phyloP scores from a whole-genome alignment of 2,888 invertebrate species.

The Xylota sylvarum region DNA sequence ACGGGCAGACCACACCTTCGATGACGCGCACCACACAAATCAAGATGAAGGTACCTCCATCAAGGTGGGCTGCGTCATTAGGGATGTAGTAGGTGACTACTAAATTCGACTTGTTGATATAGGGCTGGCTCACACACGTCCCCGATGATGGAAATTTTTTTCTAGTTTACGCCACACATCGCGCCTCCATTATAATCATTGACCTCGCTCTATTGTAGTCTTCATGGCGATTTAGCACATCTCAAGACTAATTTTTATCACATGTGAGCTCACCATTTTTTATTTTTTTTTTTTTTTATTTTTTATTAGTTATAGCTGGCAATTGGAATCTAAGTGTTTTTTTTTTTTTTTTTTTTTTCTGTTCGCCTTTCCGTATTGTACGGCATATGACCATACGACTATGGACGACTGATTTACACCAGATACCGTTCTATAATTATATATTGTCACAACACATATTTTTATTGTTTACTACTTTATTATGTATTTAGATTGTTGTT shows the following conservation, averaged over 20 bases:
- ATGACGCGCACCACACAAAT: slow-evolving; percentile 6
- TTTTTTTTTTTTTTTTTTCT: too few species aligned
- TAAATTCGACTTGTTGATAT: slow-evolving; percentile 10
- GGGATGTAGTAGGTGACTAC: background rate
- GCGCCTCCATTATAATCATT: background rate
- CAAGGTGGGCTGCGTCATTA: background rate
- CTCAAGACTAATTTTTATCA: background rate
- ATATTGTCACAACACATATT: slow-evolving; percentile 18
- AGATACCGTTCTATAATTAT: slow-evolving; percentile 45
- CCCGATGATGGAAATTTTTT: background rate
- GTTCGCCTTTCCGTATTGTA: background rate
- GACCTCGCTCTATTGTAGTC: background rate
- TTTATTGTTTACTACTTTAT: slow-evolving; percentile 36
- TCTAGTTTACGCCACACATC: background rate
- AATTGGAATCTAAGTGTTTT: background rate
- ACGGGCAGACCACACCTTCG: slow-evolving; percentile 28
- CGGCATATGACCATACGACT: background rate
- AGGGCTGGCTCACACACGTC: background rate
- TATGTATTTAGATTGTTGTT: background rate
- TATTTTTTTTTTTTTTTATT: too few species aligned
- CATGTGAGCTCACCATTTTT: background rate
- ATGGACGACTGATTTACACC: slow-evolving; percentile 21
- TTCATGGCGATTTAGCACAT: background rate
- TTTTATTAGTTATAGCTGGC: background rate
- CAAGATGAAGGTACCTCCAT: background rate